These are phyloP conservation scores for Chymomyza procnemis DNA, from an alignment of 2,888 invertebrate genomes.

Conservation along the genomic window DNA sequence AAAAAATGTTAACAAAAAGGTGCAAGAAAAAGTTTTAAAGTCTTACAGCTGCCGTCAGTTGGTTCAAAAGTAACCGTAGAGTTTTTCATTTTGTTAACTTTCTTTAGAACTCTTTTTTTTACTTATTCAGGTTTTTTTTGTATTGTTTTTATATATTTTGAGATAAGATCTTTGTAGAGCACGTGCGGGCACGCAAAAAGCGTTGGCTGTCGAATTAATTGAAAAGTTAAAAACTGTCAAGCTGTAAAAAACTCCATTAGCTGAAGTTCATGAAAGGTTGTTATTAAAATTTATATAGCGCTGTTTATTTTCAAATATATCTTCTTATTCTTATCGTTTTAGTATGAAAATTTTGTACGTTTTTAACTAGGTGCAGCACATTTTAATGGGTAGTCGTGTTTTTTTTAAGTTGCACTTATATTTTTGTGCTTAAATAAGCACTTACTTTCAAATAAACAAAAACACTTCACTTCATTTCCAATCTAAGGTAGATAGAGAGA, in stretches of 20 bases:
- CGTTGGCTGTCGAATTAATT: conserved; percentile 57
- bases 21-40: conserved; percentile 13
- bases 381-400: background rate
- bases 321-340: background rate
- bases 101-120: conserved; percentile 51
- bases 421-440: background rate
- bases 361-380: background rate
- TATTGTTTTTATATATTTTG: conserved; percentile 35
- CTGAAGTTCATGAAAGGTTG: conserved; percentile 35
- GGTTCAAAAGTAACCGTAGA: background rate
- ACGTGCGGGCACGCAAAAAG: conserved; percentile 37
- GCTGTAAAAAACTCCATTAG: conserved; percentile 41
- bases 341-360: background rate
- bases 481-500: background rate
- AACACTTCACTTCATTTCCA: background rate
- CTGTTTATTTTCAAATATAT: conserved; percentile 43
- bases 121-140: conserved; percentile 20
- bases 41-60: background rate
- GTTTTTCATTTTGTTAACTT: conserved; percentile 49
- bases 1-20: conserved; percentile 14
- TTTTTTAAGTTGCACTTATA: conserved; percentile 33
- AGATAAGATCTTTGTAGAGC: conserved; percentile 63
- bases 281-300: conserved; percentile 50
- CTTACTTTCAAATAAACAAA: background rate
- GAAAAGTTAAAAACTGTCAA: conserved; percentile 50